Conservation (phyloP, 2,888 invertebrate genomes). For the Tribolium freemani region DNA sequence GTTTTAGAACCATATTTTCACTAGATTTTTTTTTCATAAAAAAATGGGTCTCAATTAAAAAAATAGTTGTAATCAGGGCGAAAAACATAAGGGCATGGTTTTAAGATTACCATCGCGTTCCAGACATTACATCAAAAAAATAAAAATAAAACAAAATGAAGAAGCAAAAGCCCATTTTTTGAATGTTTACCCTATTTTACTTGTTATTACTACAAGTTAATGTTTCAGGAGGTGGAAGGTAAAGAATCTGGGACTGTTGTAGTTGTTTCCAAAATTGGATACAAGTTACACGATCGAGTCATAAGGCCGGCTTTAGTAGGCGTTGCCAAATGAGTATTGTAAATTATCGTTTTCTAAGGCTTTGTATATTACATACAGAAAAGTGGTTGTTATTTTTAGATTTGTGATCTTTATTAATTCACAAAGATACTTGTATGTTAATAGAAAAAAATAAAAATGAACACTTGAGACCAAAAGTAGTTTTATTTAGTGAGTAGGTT, state of each 20-base stretch:
- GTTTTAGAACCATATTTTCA: too few relatives aligned
- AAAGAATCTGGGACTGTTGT: slow-evolving; percentile 90
- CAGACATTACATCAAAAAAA: too few relatives aligned
- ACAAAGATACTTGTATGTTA: slow-evolving; percentile 19
- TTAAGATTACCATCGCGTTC: too few relatives aligned
- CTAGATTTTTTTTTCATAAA: too few relatives aligned
- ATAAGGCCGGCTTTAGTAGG: slow-evolving; percentile 97
- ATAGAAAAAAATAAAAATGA: slow-evolving; percentile 3
- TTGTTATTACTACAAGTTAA: too few relatives aligned
- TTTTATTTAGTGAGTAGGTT: not conserved
- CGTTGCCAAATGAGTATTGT: slow-evolving; percentile 79
- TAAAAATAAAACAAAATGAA: too few relatives aligned
- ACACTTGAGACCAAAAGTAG: not conserved
- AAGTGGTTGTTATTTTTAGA: slow-evolving; percentile 26
- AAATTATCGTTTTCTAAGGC: slow-evolving; percentile 5
- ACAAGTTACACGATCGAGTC: slow-evolving; percentile 93
- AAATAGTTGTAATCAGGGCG: too few relatives aligned
- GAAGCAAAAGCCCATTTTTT: too few relatives aligned
- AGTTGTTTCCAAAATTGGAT: slow-evolving; percentile 95
- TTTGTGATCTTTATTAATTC: slow-evolving; percentile 20
- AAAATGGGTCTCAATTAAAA: too few relatives aligned
- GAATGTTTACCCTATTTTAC: too few relatives aligned
- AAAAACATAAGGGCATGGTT: too few relatives aligned
- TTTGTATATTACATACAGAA: slow-evolving; percentile 7
- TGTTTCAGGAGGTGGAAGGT: slow-evolving; percentile 81